phyloP scores from a whole-genome alignment of 2,888 invertebrate species.

The Heliconius erato region DNA sequence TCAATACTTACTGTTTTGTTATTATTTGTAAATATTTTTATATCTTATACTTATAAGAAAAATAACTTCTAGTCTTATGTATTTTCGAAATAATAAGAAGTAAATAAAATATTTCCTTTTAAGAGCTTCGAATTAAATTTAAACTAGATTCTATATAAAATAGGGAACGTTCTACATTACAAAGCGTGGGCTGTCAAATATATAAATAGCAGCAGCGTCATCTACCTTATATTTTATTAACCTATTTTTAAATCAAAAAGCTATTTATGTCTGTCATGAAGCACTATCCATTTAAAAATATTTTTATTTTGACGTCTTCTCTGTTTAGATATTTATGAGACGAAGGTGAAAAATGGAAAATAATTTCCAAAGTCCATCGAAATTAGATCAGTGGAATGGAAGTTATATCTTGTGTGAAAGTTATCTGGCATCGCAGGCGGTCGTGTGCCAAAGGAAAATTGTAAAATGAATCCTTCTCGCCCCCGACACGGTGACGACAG shows the following conservation, averaged over 20 bases:
- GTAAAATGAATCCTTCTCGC: constrained; percentile 62
- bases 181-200: constrained; percentile 2
- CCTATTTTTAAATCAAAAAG: neutral
- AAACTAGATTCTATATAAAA: neutral
- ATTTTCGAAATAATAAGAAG: neutral
- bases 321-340: constrained; percentile 18
- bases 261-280: neutral
- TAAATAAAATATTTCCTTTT: neutral
- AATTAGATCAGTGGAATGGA: constrained; percentile 40
- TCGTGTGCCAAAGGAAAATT: constrained; percentile 73
- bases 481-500: constrained; percentile 57
- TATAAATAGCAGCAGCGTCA: neutral
- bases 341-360: constrained; percentile 56
- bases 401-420: constrained; percentile 53
- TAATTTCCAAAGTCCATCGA: constrained; percentile 56
- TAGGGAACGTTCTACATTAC: neutral
- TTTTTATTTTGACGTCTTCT: constrained; percentile 25
- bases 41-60: neutral
- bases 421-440: constrained; percentile 75
- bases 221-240: neutral
- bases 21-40: constrained; percentile 7
- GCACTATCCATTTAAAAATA: neutral
- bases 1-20: constrained; percentile 15
- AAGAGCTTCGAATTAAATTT: too few species aligned
- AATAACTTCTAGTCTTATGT: neutral